A percentile compares a stretch with the other conserved stretches of the same genome.
These are phyloP conservation scores for Galago senegalensis DNA, from an alignment of 2,797 vertebrate species.

Conservation along the genomic window DNA sequence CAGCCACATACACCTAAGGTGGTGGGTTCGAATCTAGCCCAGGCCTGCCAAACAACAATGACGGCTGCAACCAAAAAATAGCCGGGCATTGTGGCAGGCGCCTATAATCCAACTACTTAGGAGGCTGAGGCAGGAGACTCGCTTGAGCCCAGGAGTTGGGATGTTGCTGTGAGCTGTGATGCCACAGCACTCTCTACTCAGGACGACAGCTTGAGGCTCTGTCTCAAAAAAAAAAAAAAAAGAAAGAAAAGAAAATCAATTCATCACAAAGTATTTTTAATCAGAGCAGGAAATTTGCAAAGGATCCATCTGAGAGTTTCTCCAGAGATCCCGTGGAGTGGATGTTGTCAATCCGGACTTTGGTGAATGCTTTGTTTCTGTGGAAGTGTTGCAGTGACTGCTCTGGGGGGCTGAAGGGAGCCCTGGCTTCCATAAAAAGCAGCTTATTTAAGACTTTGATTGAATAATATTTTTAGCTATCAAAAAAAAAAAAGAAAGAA, in stretches of 20 bases:
- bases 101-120: too few species aligned
- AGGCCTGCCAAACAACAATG: too few species aligned
- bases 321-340: background rate
- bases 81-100: too few species aligned
- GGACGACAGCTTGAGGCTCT: too few species aligned
- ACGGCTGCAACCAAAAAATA: too few species aligned
- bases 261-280: background rate
- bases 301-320: background rate
- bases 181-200: too few species aligned
- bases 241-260: background rate
- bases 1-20: too few species aligned
- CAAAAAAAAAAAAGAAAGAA: conserved; percentile 40
- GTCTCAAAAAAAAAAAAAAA: too few species aligned
- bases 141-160: too few species aligned
- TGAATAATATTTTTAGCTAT: background rate
- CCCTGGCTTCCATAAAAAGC: background rate
- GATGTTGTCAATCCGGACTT: background rate
- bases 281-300: background rate
- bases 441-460: background rate
- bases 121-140: too few species aligned
- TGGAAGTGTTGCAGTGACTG: background rate
- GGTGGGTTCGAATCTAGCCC: too few species aligned
- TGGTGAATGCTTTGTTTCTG: background rate
- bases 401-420: background rate
- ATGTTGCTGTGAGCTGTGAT: too few species aligned